These are phyloP conservation scores for Percopsis transmontana DNA, from an alignment of 2,113 vertebrate species.

Conservation along the genomic window DNA sequence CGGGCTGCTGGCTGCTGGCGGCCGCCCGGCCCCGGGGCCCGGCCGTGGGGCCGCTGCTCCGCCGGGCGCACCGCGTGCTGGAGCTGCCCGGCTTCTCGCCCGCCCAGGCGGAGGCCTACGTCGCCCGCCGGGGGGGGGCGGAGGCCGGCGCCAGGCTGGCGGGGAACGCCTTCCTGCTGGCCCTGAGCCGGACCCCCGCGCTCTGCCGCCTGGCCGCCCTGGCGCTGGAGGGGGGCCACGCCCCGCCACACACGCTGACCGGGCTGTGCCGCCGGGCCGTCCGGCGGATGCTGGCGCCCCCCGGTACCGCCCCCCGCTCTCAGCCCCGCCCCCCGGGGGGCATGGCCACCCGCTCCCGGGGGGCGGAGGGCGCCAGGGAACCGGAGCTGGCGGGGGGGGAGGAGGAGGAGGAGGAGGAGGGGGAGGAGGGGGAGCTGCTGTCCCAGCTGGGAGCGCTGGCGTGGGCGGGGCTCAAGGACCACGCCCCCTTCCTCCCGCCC, in stretches of 20 bases:
- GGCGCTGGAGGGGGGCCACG: slow-evolving; percentile 65
- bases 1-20: slow-evolving; percentile 85
- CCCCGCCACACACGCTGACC: slow-evolving; percentile 84
- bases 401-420: not conserved
- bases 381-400: not conserved
- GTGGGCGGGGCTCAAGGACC: slow-evolving; percentile 81
- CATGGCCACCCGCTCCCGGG: not conserved
- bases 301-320: not conserved
- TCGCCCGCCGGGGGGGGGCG: slow-evolving; percentile 30
- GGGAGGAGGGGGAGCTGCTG: slow-evolving; percentile 53
- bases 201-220: slow-evolving; percentile 83
- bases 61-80: slow-evolving; percentile 81
- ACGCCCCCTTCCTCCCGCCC: slow-evolving; percentile 60
- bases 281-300: slow-evolving; percentile 39
- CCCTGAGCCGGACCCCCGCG: slow-evolving; percentile 83
- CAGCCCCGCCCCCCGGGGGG: no score
- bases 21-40: slow-evolving; percentile 79
- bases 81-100: slow-evolving; percentile 84
- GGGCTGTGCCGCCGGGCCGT: slow-evolving; percentile 77
- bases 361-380: slow-evolving; percentile 7
- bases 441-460: slow-evolving; percentile 77
- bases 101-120: slow-evolving; percentile 76
- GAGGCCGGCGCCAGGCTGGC: slow-evolving; percentile 68
- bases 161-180: slow-evolving; percentile 72
- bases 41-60: slow-evolving; percentile 77